These are phyloP conservation scores for Megalonaias nervosa DNA, from an alignment of 1,140 invertebrate species.

Conservation along the genomic window DNA sequence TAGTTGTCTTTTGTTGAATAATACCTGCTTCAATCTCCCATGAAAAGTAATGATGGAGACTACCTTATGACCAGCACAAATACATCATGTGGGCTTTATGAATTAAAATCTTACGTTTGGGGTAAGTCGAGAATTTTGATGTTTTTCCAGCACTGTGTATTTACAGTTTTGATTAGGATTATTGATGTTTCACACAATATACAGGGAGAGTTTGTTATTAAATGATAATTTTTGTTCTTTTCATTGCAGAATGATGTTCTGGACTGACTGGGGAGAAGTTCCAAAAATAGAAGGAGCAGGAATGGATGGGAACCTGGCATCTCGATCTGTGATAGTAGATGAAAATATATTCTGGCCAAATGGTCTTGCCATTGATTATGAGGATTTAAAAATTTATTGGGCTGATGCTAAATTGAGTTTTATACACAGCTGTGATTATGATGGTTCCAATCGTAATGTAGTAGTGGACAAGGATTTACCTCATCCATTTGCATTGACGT, in stretches of 20 bases:
- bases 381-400: conserved; percentile 92
- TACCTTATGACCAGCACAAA: too few relatives aligned
- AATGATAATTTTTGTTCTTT: conserved; percentile 5
- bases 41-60: too few relatives aligned
- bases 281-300: conserved; percentile 96
- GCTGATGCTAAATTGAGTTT: conserved; percentile 82
- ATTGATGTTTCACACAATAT: too few relatives aligned
- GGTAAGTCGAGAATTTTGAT: too few relatives aligned
- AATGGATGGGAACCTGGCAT: conserved; percentile 96
- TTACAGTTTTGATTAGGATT: too few relatives aligned
- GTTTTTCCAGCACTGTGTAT: too few relatives aligned
- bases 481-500: conserved; percentile 68
- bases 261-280: conserved; percentile 99
- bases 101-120: too few relatives aligned
- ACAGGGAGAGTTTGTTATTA: too few relatives aligned
- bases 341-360: conserved; percentile 79
- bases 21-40: too few relatives aligned
- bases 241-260: conserved; percentile 81
- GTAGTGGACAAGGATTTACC: conserved; percentile 78
- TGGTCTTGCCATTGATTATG: conserved; percentile 81
- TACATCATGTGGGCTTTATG: too few relatives aligned
- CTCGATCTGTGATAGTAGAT: conserved; percentile 84
- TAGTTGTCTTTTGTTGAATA: too few relatives aligned
- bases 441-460: conserved; percentile 83
- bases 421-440: conserved; percentile 77